Conservation (phyloP, 2,113 vertebrate genomes). For the Panthera uncia region DNA sequence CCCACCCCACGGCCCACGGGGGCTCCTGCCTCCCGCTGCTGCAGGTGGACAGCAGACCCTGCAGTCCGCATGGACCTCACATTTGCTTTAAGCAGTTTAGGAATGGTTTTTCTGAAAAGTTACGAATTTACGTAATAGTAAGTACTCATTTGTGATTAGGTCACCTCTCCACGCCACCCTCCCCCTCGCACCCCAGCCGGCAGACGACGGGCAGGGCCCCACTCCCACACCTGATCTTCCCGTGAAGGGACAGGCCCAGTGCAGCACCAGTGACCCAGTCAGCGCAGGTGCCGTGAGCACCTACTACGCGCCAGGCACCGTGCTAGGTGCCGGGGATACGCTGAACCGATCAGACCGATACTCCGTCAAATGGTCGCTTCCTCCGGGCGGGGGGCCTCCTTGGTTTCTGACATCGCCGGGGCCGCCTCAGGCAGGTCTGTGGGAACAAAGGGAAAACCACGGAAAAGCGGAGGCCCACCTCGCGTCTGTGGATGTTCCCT, state of each 20-base stretch:
- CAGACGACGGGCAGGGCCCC: too few species aligned
- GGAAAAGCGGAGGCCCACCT: fast-evolving
- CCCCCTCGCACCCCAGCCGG: fast-evolving
- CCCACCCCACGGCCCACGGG: background rate
- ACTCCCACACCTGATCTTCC: background rate
- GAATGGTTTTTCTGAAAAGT: background rate
- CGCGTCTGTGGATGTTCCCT: background rate
- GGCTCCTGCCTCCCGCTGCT: background rate
- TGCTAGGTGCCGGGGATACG: background rate
- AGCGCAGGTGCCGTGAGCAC: fast-evolving
- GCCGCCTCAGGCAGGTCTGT: background rate
- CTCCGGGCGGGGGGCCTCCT: too few species aligned
- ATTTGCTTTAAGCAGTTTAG: background rate
- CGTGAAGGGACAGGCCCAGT: background rate
- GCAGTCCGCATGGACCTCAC: background rate
- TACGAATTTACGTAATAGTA: too few species aligned
- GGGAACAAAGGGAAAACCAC: background rate
- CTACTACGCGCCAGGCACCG: fast-evolving
- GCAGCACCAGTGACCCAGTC: fast-evolving
- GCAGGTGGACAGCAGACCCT: background rate
- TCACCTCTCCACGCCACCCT: fast-evolving
- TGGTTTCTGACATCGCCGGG: background rate
- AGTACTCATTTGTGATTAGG: too few species aligned
- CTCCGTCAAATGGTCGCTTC: background rate
- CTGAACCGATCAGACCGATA: background rate